phyloP scores from a whole-genome alignment of 92 coral and sea anemone genomes.

The Epizoanthus rinbou region DNA sequence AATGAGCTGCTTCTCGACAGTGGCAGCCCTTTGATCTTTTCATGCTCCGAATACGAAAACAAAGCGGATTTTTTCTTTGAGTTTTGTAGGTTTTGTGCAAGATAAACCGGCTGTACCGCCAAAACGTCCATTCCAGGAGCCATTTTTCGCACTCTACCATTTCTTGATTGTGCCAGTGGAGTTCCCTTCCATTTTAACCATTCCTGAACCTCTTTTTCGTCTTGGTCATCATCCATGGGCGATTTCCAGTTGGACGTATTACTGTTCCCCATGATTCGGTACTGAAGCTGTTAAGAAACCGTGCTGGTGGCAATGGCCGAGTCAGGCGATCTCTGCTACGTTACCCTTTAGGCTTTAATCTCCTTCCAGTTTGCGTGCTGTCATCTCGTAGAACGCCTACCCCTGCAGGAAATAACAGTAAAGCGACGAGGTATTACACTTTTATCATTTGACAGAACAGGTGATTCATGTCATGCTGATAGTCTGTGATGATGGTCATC shows the following conservation, averaged over 20 bases:
- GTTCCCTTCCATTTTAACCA: conserved; percentile 68
- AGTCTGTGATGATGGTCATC: no score
- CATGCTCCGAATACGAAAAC: not conserved
- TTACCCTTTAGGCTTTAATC: no score
- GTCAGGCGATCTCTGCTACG: not conserved
- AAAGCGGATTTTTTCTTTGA: conserved; percentile 18
- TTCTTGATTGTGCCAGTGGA: conserved; percentile 2
- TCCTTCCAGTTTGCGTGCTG: no score
- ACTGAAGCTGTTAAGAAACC: not conserved
- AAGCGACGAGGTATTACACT: no score
- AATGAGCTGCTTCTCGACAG: conserved; percentile 17
- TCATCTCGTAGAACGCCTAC: no score
- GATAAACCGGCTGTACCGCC: conserved; percentile 33
- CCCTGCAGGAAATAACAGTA: no score
- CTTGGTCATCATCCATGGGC: conserved; percentile 27
- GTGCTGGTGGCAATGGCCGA: no score
- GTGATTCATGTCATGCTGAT: no score
- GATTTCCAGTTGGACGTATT: conserved; percentile 16
- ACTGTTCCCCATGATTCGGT: conserved; percentile 23
- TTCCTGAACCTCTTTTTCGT: conserved; percentile 62
- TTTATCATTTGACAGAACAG: no score
- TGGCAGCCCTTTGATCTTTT: conserved; percentile 5
- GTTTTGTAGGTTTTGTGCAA: conserved; percentile 4
- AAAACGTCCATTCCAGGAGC: conserved; percentile 37
- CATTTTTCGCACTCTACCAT: conserved; percentile 25